Conservation (phyloP, 2,113 vertebrate species). For the Tychaedon coryphoeus region DNA sequence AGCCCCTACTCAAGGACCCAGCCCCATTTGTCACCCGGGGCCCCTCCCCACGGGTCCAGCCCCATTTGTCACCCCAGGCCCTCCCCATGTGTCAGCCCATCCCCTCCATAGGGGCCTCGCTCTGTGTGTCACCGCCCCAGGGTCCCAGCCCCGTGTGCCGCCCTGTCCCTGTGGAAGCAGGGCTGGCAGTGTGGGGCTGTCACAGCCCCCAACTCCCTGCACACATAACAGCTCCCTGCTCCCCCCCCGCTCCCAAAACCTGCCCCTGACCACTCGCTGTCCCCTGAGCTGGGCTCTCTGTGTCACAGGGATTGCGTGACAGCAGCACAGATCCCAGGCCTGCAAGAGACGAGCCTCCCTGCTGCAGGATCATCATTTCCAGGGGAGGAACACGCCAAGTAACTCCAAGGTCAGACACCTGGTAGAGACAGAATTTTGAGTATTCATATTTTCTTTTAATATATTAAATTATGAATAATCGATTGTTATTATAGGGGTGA, state of each 20-base stretch:
- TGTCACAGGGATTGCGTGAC: not conserved
- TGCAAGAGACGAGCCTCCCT: not conserved
- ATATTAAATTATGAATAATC: not conserved
- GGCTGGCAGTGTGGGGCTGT: not conserved
- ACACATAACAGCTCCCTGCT: not conserved
- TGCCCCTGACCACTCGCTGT: not conserved
- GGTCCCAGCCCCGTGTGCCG: accelerated
- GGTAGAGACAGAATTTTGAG: not conserved
- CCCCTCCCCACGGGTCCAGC: not conserved
- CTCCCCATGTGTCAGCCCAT: too few relatives aligned
- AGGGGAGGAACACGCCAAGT: accelerated
- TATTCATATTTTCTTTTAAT: not conserved
- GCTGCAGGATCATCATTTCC: not conserved
- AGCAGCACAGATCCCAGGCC: not conserved
- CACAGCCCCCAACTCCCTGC: not conserved
- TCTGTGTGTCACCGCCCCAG: not conserved
- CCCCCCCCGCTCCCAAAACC: not conserved
- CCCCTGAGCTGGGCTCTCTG: not conserved
- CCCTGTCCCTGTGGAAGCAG: not conserved
- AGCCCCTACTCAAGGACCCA: too few relatives aligned
- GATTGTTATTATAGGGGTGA: not conserved
- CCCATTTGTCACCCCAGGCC: not conserved
- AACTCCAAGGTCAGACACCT: not conserved
- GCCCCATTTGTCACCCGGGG: too few relatives aligned
- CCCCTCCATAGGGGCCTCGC: too few relatives aligned